Conservation (phyloP, 35 echinoderm and acorn worm species). For the Apostichopus parvimensis region DNA sequence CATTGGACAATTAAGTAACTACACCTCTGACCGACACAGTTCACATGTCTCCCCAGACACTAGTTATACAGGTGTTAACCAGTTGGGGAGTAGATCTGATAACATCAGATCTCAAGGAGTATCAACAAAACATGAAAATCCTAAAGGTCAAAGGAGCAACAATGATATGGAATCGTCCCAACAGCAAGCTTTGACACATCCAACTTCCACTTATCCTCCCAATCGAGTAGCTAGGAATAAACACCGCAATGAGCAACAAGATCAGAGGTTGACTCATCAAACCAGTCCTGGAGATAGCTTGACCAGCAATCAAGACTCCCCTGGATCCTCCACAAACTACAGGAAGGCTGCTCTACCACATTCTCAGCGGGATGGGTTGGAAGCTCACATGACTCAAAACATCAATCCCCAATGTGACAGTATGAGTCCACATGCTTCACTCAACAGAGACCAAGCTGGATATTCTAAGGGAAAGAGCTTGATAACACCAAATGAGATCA, state of each 20-base stretch:
- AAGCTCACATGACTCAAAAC: neutral
- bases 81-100: too few relatives aligned
- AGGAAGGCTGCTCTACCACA: neutral
- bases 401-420: neutral
- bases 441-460: too few relatives aligned
- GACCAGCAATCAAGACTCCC: neutral
- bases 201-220: neutral
- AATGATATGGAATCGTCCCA: neutral
- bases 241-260: neutral
- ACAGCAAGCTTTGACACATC: neutral
- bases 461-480: too few relatives aligned
- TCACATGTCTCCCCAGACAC: neutral
- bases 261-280: neutral
- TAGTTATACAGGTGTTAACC: too few relatives aligned
- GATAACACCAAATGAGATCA: too few relatives aligned
- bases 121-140: too few relatives aligned
- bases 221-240: neutral
- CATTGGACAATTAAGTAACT: neutral
- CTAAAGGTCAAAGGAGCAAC: neutral
- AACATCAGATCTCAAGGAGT: too few relatives aligned
- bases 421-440: too few relatives aligned
- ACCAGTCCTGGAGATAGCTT: neutral
- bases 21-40: neutral
- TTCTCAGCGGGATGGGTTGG: neutral
- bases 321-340: constrained; percentile 2